These are phyloP conservation scores for Poicephalus meyeri DNA, from an alignment of 2,113 vertebrate species.

Conservation along the genomic window DNA sequence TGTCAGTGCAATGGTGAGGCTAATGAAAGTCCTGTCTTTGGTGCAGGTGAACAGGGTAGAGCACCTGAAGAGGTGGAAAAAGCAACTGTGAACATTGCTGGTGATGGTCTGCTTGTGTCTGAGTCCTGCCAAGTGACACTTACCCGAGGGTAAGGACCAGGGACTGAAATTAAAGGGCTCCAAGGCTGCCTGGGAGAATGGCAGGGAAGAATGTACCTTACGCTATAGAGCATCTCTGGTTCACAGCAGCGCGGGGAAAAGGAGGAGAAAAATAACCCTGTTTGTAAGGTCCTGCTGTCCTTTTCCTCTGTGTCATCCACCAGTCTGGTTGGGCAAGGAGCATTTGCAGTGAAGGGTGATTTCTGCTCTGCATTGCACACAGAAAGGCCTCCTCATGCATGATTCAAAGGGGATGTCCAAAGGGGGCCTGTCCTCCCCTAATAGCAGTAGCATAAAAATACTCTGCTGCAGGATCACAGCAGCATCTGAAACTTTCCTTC, in stretches of 20 bases:
- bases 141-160: not conserved
- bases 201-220: not conserved
- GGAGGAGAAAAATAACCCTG: not conserved
- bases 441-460: not conserved
- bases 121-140: not conserved
- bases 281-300: not conserved
- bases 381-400: not conserved
- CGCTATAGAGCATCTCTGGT: not conserved
- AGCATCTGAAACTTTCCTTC: constrained; percentile 62
- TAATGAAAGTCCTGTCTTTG: too few species aligned
- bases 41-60: not conserved
- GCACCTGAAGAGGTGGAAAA: not conserved
- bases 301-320: not conserved
- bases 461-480: constrained; percentile 16
- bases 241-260: not conserved
- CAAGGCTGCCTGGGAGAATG: not conserved
- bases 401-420: not conserved
- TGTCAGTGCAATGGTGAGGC: not conserved
- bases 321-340: fast-evolving
- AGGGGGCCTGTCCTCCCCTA: not conserved
- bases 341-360: not conserved
- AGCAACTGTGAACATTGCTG: fast-evolving
- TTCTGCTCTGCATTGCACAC: not conserved
- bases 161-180: not conserved
- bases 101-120: not conserved